Base-by-base conservation (phyloP, 2,888 invertebrate genomes). In the Amblyjoppa proteus region DNA sequence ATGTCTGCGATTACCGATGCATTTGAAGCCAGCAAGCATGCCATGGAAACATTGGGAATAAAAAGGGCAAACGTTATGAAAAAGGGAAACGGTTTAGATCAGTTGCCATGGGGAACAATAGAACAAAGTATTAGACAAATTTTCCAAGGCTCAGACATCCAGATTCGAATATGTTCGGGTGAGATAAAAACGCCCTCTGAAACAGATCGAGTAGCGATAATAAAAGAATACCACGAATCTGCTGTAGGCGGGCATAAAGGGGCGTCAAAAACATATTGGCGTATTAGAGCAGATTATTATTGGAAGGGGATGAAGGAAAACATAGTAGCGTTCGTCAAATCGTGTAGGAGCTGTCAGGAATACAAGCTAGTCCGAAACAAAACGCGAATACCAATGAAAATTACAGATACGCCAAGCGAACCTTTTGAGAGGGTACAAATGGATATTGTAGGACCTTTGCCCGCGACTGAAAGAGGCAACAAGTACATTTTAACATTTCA, bases 391-490 rank as follows among this genome's bases (percentile, higher is more conserved):
- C 84, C 81, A 0, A 74, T 82, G 74, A 45, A 61, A 2, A 85
- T 79, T 4, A 85, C 85, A 3, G 75, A 78, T 4, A 85, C 78
- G 1, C 78, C 75, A 0, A 53, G 66, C 0, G 75, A 80, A n/a
- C 81, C 88, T 0, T 83, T 87, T 11, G 86, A 89, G 38, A 83
- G 87, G 41, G 68, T 89, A 0, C 85, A 81, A 28, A 71, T 88
- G 31, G 88, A 90, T 34, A 82, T 89, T 7, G 88, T 88, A 53
- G 89, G 89, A 7, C 90, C 88, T 2, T 31, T 89, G 25, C 76
- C 87, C 0, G 56, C 53, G 6, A 87, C 89, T 5, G 9, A 58
- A 20, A 31, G 34, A 1, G 85, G 78, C 7, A 86, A 87, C 66
- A 51, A 64, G 11, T 83, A 81, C 49, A 34, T 84, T 6, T 49